Evolutionary conservation across 2,888 invertebrate genomes (phyloP).

Genomic region (Dicyrtomina minuta): DNA sequence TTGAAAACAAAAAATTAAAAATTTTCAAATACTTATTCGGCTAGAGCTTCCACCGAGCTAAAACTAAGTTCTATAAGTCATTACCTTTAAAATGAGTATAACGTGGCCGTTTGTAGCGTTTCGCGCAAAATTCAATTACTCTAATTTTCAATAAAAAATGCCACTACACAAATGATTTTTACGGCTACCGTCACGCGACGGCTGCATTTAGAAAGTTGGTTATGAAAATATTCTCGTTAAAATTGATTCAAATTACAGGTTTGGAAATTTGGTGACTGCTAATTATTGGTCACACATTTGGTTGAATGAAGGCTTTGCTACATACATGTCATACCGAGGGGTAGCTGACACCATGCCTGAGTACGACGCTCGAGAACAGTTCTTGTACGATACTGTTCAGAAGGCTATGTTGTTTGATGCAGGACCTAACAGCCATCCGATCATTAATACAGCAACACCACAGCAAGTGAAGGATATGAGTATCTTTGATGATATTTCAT

Average conservation of each 20-base stretch:
- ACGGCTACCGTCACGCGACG: too few relatives aligned
- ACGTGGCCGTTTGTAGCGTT: too few relatives aligned
- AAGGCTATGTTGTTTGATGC: constrained; percentile 39
- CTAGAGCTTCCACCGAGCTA: too few relatives aligned
- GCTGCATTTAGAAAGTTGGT: background rate
- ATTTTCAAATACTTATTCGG: too few relatives aligned
- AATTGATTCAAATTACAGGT: constrained; percentile 10
- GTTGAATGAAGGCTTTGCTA: constrained; percentile 50
- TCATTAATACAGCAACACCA: constrained; percentile 2
- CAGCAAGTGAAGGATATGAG: constrained; percentile 3
- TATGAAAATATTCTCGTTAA: background rate
- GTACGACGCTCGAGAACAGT: constrained; percentile 24
- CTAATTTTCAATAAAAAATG: too few relatives aligned
- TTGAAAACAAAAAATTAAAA: too few relatives aligned
- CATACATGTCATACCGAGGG: constrained; percentile 38
- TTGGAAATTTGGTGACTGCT: constrained; percentile 29
- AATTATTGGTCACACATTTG: constrained; percentile 30
- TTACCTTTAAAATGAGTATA: too few relatives aligned
- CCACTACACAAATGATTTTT: too few relatives aligned
- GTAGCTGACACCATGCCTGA: constrained; percentile 4
- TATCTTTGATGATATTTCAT: too few relatives aligned
- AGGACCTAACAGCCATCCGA: constrained; percentile 34
- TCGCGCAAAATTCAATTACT: too few relatives aligned
- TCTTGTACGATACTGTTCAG: constrained; percentile 35
- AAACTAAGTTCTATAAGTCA: too few relatives aligned